phyloP scores from a whole-genome alignment of 2,113 vertebrate genomes.

The Holacanthus passer region DNA sequence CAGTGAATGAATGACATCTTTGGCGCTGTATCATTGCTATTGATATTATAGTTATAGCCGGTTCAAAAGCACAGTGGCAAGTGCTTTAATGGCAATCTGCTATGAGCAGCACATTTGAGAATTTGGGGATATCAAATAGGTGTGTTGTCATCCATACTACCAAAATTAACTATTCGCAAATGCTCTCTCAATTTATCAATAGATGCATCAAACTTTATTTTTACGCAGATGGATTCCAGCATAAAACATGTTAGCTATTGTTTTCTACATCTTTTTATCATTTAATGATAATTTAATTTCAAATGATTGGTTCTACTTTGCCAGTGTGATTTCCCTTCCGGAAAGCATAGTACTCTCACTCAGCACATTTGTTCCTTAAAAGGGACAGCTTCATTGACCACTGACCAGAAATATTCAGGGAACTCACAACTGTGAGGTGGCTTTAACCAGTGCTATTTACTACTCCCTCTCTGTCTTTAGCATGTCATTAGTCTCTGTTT shows the following conservation, averaged over 20 bases:
- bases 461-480: background rate
- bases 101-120: slow-evolving; percentile 49
- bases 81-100: slow-evolving; percentile 21
- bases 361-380: slow-evolving; percentile 22
- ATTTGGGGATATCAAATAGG: slow-evolving; percentile 51
- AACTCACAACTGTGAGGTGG: background rate
- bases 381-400: slow-evolving; percentile 31
- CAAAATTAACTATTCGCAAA: slow-evolving; percentile 63
- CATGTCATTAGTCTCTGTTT: background rate
- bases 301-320: slow-evolving; percentile 22
- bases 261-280: slow-evolving; percentile 26
- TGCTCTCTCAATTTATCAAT: slow-evolving; percentile 41
- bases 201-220: slow-evolving; percentile 46
- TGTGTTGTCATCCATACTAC: slow-evolving; percentile 49
- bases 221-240: slow-evolving; percentile 36
- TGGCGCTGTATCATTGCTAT: too few relatives aligned
- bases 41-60: too few relatives aligned
- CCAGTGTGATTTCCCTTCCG: slow-evolving; percentile 15
- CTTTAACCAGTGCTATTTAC: slow-evolving; percentile 32
- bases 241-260: slow-evolving; percentile 38
- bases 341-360: slow-evolving; percentile 7
- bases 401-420: slow-evolving; percentile 28
- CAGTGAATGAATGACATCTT: too few relatives aligned
- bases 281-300: too few relatives aligned
- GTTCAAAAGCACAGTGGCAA: slow-evolving; percentile 23